Evolutionary conservation across 2,888 invertebrate species (phyloP).

Genomic region (Tineola bisselliella): DNA sequence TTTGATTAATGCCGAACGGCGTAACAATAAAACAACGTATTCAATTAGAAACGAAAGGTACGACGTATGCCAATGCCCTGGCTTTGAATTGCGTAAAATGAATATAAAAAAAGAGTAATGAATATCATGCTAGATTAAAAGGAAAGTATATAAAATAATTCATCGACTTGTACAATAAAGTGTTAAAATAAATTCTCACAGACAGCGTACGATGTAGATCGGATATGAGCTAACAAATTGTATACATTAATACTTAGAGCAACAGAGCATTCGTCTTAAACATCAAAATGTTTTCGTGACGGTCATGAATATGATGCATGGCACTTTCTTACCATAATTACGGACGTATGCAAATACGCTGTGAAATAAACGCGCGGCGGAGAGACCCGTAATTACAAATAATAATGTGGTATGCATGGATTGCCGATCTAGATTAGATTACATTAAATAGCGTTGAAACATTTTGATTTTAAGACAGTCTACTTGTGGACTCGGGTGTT

Average conservation of each 20-base stretch:
- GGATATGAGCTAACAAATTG: constrained; percentile 27
- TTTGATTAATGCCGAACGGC: constrained; percentile 64
- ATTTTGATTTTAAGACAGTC: constrained; percentile 65
- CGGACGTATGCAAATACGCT: constrained; percentile 59
- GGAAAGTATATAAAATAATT: constrained; percentile 52
- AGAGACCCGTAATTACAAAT: constrained; percentile 61
- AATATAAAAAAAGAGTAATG: constrained; percentile 58
- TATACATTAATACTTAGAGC: constrained; percentile 34
- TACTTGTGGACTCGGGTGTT: constrained; percentile 45
- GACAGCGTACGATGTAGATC: constrained; percentile 37
- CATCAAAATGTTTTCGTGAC: constrained; percentile 52
- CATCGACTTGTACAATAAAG: constrained; percentile 54
- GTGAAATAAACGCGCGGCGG: constrained; percentile 53
- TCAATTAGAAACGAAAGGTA: constrained; percentile 64
- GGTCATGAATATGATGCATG: constrained; percentile 45
- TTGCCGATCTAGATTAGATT: constrained; percentile 60
- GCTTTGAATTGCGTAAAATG: constrained; percentile 72
- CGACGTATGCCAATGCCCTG: constrained; percentile 89
- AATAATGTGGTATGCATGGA: constrained; percentile 60
- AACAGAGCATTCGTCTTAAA: constrained; percentile 42
- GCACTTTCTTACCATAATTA: constrained; percentile 54
- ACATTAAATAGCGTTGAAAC: constrained; percentile 64
- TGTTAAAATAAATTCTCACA: constrained; percentile 51
- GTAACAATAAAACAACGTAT: constrained; percentile 63
- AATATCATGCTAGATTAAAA: constrained; percentile 65